A percentile compares a stretch with the other conserved stretches of the same genome.
Conservation (phyloP, 2,888 invertebrate species). For the Allophyes oxyacanthae region DNA sequence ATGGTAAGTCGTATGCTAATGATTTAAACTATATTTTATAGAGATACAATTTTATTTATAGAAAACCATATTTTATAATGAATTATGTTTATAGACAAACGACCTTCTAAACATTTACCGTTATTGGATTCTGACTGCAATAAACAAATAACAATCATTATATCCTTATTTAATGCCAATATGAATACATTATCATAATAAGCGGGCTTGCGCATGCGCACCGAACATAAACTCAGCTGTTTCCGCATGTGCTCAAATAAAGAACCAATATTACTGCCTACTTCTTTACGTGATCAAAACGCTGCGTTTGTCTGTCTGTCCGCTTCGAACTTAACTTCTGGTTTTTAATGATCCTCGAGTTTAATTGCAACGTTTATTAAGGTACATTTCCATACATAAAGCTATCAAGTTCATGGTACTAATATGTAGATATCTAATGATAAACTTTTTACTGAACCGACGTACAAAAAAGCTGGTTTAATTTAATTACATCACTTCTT, state of each 20-base stretch:
- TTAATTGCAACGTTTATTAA: too few relatives aligned
- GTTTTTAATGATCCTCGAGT: too few relatives aligned
- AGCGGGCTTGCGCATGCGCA: constrained; percentile 5
- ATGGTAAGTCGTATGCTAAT: too few relatives aligned
- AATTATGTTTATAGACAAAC: neutral
- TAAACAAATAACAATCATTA: neutral
- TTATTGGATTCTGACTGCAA: neutral
- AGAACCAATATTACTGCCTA: constrained; percentile 1
- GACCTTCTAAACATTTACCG: neutral
- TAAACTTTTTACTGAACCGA: too few relatives aligned
- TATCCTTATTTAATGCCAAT: neutral
- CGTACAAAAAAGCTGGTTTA: too few relatives aligned
- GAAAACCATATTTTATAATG: too few relatives aligned
- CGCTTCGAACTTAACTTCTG: neutral
- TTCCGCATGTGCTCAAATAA: constrained; percentile 9
- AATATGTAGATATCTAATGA: too few relatives aligned
- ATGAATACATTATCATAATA: constrained; percentile 16
- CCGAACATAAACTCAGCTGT: constrained; percentile 2
- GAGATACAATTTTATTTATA: neutral
- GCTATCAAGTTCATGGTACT: too few relatives aligned
- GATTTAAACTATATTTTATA: too few relatives aligned
- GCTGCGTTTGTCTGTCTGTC: neutral
- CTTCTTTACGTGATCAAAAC: neutral
- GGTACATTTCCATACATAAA: too few relatives aligned
- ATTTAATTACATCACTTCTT: too few relatives aligned